phyloP scores from a whole-genome alignment of 2,888 invertebrate genomes.

The Dryobota labecula region DNA sequence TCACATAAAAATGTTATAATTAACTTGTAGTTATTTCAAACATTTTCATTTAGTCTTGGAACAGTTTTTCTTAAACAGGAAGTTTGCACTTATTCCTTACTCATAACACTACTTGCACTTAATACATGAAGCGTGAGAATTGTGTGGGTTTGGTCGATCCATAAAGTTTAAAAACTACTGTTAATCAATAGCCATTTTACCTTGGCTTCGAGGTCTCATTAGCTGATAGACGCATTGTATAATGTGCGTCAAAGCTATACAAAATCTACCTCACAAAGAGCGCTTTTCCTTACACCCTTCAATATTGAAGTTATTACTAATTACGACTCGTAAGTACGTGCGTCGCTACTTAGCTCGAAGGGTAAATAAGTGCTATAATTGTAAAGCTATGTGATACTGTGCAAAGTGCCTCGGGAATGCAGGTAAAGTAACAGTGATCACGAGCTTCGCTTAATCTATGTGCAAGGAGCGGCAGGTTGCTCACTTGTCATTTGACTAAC shows the following conservation, averaged over 20 bases:
- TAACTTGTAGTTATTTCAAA: constrained; percentile 30
- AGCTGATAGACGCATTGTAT: not conserved
- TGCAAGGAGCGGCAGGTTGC: constrained; percentile 1
- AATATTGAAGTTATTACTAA: constrained; percentile 12
- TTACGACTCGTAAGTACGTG: not conserved
- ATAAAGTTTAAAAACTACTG: too few species aligned
- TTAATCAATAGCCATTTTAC: not conserved
- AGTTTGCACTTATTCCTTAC: not conserved
- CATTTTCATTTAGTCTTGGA: not conserved
- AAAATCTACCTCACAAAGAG: not conserved
- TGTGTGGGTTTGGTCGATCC: not conserved
- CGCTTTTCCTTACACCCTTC: not conserved
- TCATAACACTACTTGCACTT: not conserved
- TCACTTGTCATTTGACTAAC: constrained; percentile 9
- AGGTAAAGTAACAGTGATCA: constrained; percentile 11
- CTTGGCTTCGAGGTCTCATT: not conserved
- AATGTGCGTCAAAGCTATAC: not conserved
- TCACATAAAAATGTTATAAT: constrained; percentile 41
- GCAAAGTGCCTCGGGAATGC: constrained; percentile 10
- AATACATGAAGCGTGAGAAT: not conserved
- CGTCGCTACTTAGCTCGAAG: not conserved
- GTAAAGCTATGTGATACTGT: constrained; percentile 1
- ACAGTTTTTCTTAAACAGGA: constrained; percentile 15
- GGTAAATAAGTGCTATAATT: constrained; percentile 8
- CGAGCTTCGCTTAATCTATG: constrained; percentile 25